Percentiles rank a stretch among this genome's conserved stretches.
Evolutionary conservation across 2,888 invertebrate genomes (phyloP).

Genomic region (Dione juno): DNA sequence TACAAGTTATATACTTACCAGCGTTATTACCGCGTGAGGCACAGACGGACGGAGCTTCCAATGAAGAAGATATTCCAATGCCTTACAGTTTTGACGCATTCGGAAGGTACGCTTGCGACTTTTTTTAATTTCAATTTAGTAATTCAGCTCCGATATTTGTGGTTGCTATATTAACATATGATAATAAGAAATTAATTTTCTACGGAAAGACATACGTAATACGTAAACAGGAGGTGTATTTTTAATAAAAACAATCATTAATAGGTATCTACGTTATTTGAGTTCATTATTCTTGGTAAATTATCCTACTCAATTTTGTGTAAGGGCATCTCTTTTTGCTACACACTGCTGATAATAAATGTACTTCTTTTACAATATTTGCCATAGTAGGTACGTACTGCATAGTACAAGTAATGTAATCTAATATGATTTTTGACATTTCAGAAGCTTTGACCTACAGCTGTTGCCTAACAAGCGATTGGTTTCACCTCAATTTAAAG

Average conservation of each 20-base stretch:
- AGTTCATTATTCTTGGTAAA: not conserved
- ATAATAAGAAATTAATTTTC: too few relatives aligned
- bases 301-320: not conserved
- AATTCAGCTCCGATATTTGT: not conserved
- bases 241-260: too few relatives aligned
- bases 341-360: too few relatives aligned
- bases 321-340: not conserved
- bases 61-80: slow-evolving; percentile 70
- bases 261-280: not conserved
- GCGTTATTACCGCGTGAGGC: slow-evolving; percentile 76
- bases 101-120: slow-evolving; percentile 73
- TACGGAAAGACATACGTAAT: too few relatives aligned
- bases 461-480: slow-evolving; percentile 85
- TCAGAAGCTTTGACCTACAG: slow-evolving; percentile 84
- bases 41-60: slow-evolving; percentile 62
- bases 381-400: too few relatives aligned
- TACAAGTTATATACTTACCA: slow-evolving; percentile 85
- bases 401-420: not conserved
- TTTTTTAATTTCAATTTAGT: not conserved
- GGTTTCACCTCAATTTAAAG: slow-evolving; percentile 84
- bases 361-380: too few relatives aligned
- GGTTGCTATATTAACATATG: not conserved
- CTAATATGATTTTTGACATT: slow-evolving; percentile 3
- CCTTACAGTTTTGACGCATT: slow-evolving; percentile 85
- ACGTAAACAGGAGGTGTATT: too few relatives aligned